phyloP scores from a whole-genome alignment of 2,797 vertebrate species.

The Furcifer pardalis region DNA sequence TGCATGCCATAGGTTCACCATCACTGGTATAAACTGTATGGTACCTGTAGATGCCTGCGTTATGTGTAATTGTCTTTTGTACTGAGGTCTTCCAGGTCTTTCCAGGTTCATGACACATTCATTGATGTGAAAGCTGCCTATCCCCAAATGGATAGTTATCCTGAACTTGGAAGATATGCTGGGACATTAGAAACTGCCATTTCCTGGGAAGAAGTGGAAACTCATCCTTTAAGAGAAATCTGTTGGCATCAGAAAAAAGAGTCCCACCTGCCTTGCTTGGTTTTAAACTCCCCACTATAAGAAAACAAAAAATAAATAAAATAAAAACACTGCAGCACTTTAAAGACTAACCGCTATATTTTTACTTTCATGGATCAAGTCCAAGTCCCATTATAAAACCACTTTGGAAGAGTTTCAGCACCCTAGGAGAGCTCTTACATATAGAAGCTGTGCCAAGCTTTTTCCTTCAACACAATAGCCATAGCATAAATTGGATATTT shows the following conservation, averaged over 20 bases:
- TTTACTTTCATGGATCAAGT: too few species aligned
- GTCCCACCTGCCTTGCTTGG: not conserved
- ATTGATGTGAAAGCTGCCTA: not conserved
- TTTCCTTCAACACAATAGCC: not conserved
- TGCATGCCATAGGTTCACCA: too few species aligned
- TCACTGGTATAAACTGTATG: not conserved
- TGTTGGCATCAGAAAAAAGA: not conserved
- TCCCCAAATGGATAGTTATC: not conserved
- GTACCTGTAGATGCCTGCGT: not conserved
- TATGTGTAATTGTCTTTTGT: not conserved
- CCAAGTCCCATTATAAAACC: not conserved
- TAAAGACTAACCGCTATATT: too few species aligned
- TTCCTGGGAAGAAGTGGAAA: conserved; percentile 1
- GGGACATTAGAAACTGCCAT: not conserved
- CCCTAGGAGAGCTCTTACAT: not conserved
- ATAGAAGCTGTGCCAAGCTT: not conserved
- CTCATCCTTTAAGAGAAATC: not conserved
- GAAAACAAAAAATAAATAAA: too few species aligned
- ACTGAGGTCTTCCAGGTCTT: not conserved
- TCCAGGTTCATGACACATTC: not conserved
- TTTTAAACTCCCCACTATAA: accelerated
- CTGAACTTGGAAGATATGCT: not conserved
- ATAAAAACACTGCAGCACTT: too few species aligned
- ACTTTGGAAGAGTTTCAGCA: not conserved
- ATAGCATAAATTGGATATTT: not conserved